Evolutionary conservation across 2,888 invertebrate species (phyloP).

Genomic region (Nomada lathburiana): DNA sequence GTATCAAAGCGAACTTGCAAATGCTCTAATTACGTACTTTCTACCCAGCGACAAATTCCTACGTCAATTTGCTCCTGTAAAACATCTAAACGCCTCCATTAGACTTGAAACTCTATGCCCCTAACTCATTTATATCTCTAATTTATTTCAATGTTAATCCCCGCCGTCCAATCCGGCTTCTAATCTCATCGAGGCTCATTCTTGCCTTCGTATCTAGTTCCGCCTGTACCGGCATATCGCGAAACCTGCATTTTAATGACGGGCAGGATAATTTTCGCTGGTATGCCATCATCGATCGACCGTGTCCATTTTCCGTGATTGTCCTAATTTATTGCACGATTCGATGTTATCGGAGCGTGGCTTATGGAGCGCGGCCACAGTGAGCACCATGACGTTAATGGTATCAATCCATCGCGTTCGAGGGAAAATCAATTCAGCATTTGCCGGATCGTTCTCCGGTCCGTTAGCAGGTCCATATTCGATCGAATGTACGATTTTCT

Average conservation of each 20-base stretch:
- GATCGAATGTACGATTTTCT: slow-evolving; percentile 33
- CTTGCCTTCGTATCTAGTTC: slow-evolving; percentile 26
- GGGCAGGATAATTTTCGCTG: not conserved
- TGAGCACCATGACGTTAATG: slow-evolving; percentile 30
- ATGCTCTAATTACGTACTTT: no score
- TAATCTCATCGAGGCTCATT: slow-evolving; percentile 28
- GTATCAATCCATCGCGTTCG: slow-evolving; percentile 35
- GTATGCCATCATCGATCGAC: slow-evolving; percentile 37
- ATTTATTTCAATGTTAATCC: slow-evolving; percentile 37
- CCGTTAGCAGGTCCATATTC: slow-evolving; percentile 1
- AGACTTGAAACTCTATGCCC: no score
- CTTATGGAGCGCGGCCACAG: slow-evolving; percentile 35
- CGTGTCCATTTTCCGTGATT: slow-evolving; percentile 50
- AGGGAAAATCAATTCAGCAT: slow-evolving; percentile 43
- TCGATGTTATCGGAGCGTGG: slow-evolving; percentile 48
- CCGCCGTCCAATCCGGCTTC: slow-evolving; percentile 19
- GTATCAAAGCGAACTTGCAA: no score
- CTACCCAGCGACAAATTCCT: not conserved
- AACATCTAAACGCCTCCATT: not conserved
- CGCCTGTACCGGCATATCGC: not conserved
- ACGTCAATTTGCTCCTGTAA: not conserved
- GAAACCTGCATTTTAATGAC: slow-evolving; percentile 25
- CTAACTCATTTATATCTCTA: slow-evolving; percentile 3
- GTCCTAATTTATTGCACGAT: slow-evolving; percentile 45
- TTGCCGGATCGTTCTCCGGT: not conserved